Evolutionary conservation across 2,888 invertebrate genomes (phyloP), one percentile per base, ranked within the genome.

Genomic region (Oligia strigilis): DNA sequence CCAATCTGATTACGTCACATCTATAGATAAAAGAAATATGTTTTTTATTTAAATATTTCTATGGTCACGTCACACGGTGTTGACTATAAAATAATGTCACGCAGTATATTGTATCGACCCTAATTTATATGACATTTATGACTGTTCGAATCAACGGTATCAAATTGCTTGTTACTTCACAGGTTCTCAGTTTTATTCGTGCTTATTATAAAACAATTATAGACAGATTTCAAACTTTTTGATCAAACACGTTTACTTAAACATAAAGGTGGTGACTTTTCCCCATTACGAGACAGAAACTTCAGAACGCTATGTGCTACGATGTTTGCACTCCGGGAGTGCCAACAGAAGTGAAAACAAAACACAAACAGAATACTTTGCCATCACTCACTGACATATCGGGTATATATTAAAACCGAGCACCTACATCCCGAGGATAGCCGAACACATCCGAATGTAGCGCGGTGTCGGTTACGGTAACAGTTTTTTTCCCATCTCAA

Each of bases 71-170:
- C 36, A 49, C 19, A 64, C 11, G 5, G 49, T 23, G 40, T 58
- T 55, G 75, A n/a, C 80, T 76, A 64, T 40, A 70, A 80, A 72
- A 72, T 65, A 46, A 29, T 80, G 75, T 72, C 66, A 17, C 36
- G 55, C 49, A 8, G 66, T 74, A 60, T 74, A 71, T 70, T 70
- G 66, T 71, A 58, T 67, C 76, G 69, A 36, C 60, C 71, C 43
- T 73, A 83, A 83, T 81, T 72, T 74, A 75, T 69, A 52, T 29
- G 81, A 81, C 76, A 72, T 81, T 83, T 77, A 81, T 49, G 65
- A 73, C 46, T 65, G 36, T 60, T 65, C n/a, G 19, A 70, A 70
- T 73, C 62, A 72, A 73, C 67, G 71, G 29, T 71, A 66, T 55
- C 17, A 17, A 66, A 4, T 62, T 55, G 58, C 49, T 36, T 70